Evolutionary conservation across 1,140 invertebrate genomes (phyloP), one percentile per base, ranked within the genome.

Genomic region (Apis cerana): DNA sequence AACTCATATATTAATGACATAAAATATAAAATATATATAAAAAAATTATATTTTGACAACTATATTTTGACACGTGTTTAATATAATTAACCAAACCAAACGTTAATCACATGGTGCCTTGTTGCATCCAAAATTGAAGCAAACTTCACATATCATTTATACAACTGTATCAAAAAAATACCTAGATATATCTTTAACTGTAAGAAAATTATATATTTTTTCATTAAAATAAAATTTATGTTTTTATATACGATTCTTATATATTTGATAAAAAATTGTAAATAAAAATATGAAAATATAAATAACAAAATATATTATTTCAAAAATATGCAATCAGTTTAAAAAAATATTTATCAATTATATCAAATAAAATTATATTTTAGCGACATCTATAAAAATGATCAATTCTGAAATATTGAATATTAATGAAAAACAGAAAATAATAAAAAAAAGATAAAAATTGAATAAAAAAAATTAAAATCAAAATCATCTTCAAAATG

Each of bases 41-140:
- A 33, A 50, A 50, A 52, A 27, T 81, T 50, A 50, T 52, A 76
- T 54, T 76, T 61, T 61, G 56, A 82, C 48, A 69, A 67, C 15
- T 61, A 43, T n/a, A n/a, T n/a, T n/a, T n/a, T n/a, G n/a, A n/a
- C 8, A 82, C 64, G 76, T 21, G 48, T 54, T 11, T 8, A 54
- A 43, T 13, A 59, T 0, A 15, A 68, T 48, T 82, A 82, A 82
- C 74, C 80, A 76, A 82, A 82, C 33, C 0, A 75, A 43, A 61
- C 23, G 1, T 48, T 15, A 27, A 82, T 52, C 79, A 75, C 79
- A 81, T 81, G 71, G 52, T 48, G 5, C 5, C 13, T 13, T 80
- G 17, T 48, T 52, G 61, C n/a, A 50, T 67, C 50, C 23, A 75
- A 67, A 80, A 80, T 23, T 27, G n/a, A 19, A 61, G 64, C 61